Evolutionary conservation across 2,113 vertebrate species (phyloP).

Genomic region (Cervus canadensis): DNA sequence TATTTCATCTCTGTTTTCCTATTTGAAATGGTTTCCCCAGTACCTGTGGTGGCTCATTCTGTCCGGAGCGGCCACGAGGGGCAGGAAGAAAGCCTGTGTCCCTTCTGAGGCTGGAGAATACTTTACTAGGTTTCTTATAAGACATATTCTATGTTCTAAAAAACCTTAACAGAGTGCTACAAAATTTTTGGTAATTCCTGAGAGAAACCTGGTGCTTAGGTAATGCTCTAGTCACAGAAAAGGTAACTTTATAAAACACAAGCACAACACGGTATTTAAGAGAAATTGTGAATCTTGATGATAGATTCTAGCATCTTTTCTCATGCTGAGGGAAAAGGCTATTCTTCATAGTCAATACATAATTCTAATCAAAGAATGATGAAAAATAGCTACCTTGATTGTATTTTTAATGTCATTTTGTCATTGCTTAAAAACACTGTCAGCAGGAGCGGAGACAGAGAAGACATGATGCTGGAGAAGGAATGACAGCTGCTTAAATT

Average conservation of each 20-base stretch:
- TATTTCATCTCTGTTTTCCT: not conserved
- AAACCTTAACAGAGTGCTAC: not conserved
- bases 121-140: not conserved
- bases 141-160: not conserved
- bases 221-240: not conserved
- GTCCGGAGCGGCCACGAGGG: not conserved
- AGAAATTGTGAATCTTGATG: not conserved
- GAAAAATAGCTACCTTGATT: constrained; percentile 38
- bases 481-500: constrained; percentile 28
- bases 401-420: constrained; percentile 62
- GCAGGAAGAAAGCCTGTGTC: not conserved
- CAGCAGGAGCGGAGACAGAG: not conserved
- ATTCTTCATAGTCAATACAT: constrained; percentile 8
- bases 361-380: constrained; percentile 13
- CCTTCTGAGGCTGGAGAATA: not conserved
- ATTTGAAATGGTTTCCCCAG: not conserved
- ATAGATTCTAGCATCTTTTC: not conserved
- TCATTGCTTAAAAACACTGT: constrained; percentile 47
- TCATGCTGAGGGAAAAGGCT: not conserved
- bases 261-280: not conserved
- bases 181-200: not conserved
- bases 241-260: not conserved
- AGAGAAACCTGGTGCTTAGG: not conserved
- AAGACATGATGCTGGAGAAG: not conserved
- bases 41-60: not conserved